A percentile compares a stretch with the other conserved stretches of the same genome.
phyloP scores from a whole-genome alignment of 2,888 invertebrate genomes.

The Anorthoa munda region DNA sequence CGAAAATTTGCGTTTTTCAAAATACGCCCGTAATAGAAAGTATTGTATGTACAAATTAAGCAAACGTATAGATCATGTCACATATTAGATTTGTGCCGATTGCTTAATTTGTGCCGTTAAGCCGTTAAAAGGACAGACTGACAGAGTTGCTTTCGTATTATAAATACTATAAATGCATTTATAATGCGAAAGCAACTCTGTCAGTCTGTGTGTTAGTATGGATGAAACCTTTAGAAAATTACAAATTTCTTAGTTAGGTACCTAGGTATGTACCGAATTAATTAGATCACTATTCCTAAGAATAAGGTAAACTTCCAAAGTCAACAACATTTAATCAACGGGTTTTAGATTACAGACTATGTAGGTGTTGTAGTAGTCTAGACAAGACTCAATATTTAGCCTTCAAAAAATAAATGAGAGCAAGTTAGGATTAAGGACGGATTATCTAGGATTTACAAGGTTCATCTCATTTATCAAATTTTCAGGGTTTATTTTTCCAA shows the following conservation, averaged over 20 bases:
- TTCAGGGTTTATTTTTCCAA: not conserved
- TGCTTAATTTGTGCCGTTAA: no score
- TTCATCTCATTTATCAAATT: not conserved
- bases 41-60: no score
- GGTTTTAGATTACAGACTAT: not conserved
- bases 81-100: no score
- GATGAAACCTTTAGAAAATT: no score
- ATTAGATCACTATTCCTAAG: not conserved
- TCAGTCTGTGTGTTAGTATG: no score
- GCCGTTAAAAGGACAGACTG: no score
- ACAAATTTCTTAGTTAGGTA: not conserved
- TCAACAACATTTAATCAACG: slow-evolving; percentile 1
- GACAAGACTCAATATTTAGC: not conserved
- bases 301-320: not conserved
- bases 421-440: not conserved
- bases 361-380: not conserved
- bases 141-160: no score
- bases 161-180: no score
- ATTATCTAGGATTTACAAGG: not conserved
- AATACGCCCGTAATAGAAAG: no score
- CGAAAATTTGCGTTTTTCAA: no score
- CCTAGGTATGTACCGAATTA: not conserved
- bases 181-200: no score
- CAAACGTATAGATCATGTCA: no score
- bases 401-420: not conserved